phyloP scores from a whole-genome alignment of 2,113 vertebrate genomes.

The Leptobrachium leishanense region DNA sequence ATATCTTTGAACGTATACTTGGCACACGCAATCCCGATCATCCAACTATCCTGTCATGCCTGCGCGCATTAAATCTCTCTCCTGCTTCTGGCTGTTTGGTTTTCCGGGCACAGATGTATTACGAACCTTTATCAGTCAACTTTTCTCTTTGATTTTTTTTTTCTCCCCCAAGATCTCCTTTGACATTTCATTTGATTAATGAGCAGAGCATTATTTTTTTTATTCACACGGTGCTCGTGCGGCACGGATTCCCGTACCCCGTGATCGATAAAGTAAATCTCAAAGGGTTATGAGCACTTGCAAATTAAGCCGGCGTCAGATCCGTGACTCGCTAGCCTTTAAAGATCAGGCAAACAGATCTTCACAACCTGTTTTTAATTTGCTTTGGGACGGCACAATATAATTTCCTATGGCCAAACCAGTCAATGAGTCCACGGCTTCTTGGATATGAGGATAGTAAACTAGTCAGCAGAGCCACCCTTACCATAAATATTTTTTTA shows the following conservation, averaged over 20 bases:
- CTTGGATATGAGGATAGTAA: too few relatives aligned
- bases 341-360: conserved; percentile 2
- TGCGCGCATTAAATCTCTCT: background rate
- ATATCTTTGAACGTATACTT: conserved; percentile 14
- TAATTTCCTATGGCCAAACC: too few relatives aligned
- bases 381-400: too few relatives aligned
- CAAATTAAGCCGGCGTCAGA: background rate
- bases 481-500: too few relatives aligned
- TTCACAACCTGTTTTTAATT: background rate
- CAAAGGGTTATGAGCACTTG: conserved; percentile 5
- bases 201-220: conserved; percentile 21
- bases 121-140: background rate
- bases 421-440: too few relatives aligned
- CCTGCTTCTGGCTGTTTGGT: background rate
- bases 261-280: conserved; percentile 35
- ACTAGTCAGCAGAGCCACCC: too few relatives aligned
- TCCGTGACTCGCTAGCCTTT: conserved; percentile 5
- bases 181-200: conserved; percentile 42
- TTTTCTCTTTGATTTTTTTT: conserved; percentile 25
- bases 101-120: background rate
- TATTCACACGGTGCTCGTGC: conserved; percentile 1
- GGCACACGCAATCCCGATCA: conserved; percentile 21
- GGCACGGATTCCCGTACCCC: conserved; percentile 13
- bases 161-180: background rate
- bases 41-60: background rate